Evolutionary conservation across 2,888 invertebrate genomes (phyloP), one percentile per base, ranked within the genome.

Genomic region (Nymphalis c-album): DNA sequence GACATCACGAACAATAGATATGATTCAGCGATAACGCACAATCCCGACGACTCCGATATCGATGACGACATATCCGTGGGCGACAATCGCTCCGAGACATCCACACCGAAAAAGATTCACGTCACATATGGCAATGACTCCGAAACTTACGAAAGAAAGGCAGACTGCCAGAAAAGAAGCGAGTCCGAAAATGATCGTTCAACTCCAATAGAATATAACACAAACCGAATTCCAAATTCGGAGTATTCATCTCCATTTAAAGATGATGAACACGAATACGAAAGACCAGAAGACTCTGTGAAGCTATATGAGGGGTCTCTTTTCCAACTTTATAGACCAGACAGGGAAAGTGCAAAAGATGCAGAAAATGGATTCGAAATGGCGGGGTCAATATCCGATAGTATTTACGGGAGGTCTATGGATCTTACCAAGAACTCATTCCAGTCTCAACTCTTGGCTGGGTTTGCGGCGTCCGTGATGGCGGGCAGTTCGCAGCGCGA

Each of bases 41-140:
- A 87, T 47, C 71, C 82, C 0, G 89, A 88, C 59, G 77, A 82
- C 1, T 88, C 90, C 0, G 90, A 90, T 59, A 75, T 78, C 0
- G 88, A 91, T 45, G 90, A 92, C 64, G 91, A 92, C 68, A 90
- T 92, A 70, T 90, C 91, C 5, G 90, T 92, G 26, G 88, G 92
- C 3, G 88, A 91, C 73, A 90, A 91, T 68, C 83, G 92, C 73
- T 90, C 92, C 63, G 88, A 91, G 51, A 79, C 90, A 0, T 91
- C 90, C 0, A 84, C 86, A 0, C 86, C 87, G 5, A 82, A 82
- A 68, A 83, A 84, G 71, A 69, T 72, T 13, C 75, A 78, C 18
- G 80, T 74, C 10, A 68, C 76, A 5, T 82, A 79, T 35, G 78
- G 80, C 22, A 75, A 75, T 5, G 74, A 79, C 6, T 57, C 64